Conservation (phyloP, 2,797 vertebrate species). For the Phataginus tetradactyla region DNA sequence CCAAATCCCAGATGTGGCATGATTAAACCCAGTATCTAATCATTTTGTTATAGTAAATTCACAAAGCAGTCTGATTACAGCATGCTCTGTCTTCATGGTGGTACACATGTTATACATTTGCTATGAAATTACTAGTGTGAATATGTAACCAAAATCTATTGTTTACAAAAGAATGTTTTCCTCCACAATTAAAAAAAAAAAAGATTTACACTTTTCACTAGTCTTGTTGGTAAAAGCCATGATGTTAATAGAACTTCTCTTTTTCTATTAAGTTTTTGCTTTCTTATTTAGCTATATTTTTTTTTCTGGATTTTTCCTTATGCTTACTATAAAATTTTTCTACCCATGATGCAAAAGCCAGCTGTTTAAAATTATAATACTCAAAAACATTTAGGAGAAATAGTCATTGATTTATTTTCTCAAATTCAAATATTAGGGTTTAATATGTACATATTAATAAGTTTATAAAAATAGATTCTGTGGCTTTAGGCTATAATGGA, state of each 20-base stretch:
- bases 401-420: slow-evolving; percentile 37
- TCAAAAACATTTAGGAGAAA: slow-evolving; percentile 14
- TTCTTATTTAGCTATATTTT: slow-evolving; percentile 12
- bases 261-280: slow-evolving; percentile 28
- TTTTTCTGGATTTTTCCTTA: not conserved
- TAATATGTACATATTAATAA: slow-evolving; percentile 55
- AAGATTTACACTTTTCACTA: not conserved
- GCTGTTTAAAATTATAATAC: slow-evolving; percentile 46
- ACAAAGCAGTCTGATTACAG: slow-evolving; percentile 58
- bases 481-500: slow-evolving; percentile 46
- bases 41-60: slow-evolving; percentile 65
- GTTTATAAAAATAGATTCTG: slow-evolving; percentile 56
- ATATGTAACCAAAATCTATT: slow-evolving; percentile 61
- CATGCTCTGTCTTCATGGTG: slow-evolving; percentile 53
- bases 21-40: slow-evolving; percentile 67
- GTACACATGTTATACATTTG: slow-evolving; percentile 60
- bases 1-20: slow-evolving; percentile 19
- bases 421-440: slow-evolving; percentile 47
- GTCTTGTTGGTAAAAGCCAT: slow-evolving; percentile 35
- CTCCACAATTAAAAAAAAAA: not conserved
- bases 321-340: not conserved
- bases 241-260: slow-evolving; percentile 16
- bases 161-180: slow-evolving; percentile 35
- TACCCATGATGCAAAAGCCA: not conserved
- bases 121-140: slow-evolving; percentile 66